Percentiles rank a stretch among this genome's conserved stretches.
Conservation (phyloP, 1,140 invertebrate species). For the Pomacea maculata region DNA sequence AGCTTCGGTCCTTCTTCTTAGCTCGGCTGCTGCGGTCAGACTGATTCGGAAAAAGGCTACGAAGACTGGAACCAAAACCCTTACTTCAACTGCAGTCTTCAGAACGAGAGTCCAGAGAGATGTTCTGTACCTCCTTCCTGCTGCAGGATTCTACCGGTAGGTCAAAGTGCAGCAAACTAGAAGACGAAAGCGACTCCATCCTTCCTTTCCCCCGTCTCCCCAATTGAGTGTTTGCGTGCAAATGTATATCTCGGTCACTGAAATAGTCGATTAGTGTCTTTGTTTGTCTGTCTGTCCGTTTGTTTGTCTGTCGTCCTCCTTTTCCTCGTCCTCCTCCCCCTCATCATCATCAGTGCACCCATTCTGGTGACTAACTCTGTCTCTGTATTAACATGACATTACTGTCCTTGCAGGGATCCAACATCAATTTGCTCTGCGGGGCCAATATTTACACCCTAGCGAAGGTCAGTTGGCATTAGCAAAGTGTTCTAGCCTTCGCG, state of each 20-base stretch:
- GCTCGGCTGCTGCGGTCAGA: constrained; percentile 89
- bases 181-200: not conserved
- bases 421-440: constrained; percentile 29
- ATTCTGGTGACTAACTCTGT: not conserved
- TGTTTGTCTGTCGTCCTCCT: not conserved
- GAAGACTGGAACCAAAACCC: constrained; percentile 94
- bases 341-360: not conserved
- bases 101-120: constrained; percentile 74
- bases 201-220: not conserved
- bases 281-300: not conserved
- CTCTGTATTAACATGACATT: not conserved
- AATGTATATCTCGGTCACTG: not conserved
- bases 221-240: not conserved
- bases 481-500: not conserved
- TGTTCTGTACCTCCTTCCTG: constrained; percentile 95
- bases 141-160: constrained; percentile 70
- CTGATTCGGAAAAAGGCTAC: constrained; percentile 82
- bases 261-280: too few species aligned
- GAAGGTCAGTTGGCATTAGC: too few species aligned
- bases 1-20: constrained; percentile 54
- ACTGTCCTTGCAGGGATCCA: constrained; percentile 33
- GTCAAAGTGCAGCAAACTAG: constrained; percentile 1
- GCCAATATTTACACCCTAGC: constrained; percentile 17
- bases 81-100: constrained; percentile 80
- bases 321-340: not conserved